Evolutionary conservation across 2,888 invertebrate genomes (phyloP).

Genomic region (Horisme vitalbata): DNA sequence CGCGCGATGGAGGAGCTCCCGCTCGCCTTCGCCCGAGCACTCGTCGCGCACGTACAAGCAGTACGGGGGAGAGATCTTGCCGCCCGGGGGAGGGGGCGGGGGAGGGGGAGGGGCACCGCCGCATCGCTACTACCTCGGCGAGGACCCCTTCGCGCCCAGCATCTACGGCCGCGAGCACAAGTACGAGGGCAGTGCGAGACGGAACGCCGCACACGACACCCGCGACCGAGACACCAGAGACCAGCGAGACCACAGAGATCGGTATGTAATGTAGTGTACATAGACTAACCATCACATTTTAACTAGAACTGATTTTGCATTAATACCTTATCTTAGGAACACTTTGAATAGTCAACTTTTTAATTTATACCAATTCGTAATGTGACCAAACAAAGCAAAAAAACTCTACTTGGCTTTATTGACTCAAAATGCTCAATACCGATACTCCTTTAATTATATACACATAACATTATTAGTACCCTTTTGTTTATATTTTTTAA

Average conservation of each 20-base stretch:
- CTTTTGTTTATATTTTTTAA: no score
- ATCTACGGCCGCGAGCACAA: constrained; percentile 93
- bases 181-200: constrained; percentile 86
- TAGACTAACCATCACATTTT: no score
- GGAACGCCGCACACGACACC: constrained; percentile 66
- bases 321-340: no score
- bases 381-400: no score
- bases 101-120: constrained; percentile 79
- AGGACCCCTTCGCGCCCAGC: constrained; percentile 92
- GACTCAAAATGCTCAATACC: no score
- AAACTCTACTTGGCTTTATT: no score
- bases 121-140: constrained; percentile 92
- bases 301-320: no score
- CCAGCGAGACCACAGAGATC: constrained; percentile 54
- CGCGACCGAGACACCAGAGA: constrained; percentile 57
- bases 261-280: constrained; percentile 58
- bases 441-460: no score
- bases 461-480: no score
- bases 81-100: constrained; percentile 65
- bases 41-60: constrained; percentile 76
- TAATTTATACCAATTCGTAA: no score
- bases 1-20: constrained; percentile 84
- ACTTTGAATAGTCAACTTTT: no score
- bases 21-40: constrained; percentile 84
- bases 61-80: constrained; percentile 76